phyloP scores from a whole-genome alignment of 2,888 invertebrate species.

The Acanthosoma haemorrhoidale region DNA sequence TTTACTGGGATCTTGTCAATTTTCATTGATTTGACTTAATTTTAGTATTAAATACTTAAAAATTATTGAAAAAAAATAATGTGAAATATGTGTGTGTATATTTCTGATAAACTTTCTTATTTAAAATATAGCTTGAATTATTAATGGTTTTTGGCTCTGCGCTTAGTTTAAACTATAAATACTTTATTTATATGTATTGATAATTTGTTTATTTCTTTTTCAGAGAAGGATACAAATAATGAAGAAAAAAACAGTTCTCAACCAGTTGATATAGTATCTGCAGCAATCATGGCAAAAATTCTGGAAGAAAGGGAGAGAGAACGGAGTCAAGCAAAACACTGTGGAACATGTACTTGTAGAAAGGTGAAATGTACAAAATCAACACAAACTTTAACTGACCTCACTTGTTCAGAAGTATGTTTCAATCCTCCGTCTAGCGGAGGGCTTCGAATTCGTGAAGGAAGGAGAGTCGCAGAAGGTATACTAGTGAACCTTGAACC shows the following conservation, averaged over 20 bases:
- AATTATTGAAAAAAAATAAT: no score
- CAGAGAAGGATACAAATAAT: slow-evolving; percentile 45
- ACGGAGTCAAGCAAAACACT: slow-evolving; percentile 69
- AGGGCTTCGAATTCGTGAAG: neutral
- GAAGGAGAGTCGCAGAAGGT: slow-evolving; percentile 34
- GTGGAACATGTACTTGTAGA: slow-evolving; percentile 72
- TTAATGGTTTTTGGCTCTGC: no score
- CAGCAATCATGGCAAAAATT: slow-evolving; percentile 86
- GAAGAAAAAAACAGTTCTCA: slow-evolving; percentile 50
- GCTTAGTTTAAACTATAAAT: no score
- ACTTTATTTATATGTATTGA: no score
- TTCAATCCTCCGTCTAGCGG: neutral
- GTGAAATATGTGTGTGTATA: no score
- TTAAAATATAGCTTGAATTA: no score
- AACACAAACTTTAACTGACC: slow-evolving; percentile 32
- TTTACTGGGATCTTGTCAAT: no score
- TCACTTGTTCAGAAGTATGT: slow-evolving; percentile 25
- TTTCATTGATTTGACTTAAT: no score
- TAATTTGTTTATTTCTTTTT: slow-evolving; percentile 30
- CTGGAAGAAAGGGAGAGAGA: slow-evolving; percentile 81
- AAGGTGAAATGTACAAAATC: slow-evolving; percentile 37
- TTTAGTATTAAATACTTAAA: no score
- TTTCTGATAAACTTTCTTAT: no score
- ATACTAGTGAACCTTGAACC: slow-evolving; percentile 38
- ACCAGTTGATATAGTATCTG: slow-evolving; percentile 71